Conservation (phyloP, 2,888 invertebrate genomes). For the Gandaritis pyraliata region DNA sequence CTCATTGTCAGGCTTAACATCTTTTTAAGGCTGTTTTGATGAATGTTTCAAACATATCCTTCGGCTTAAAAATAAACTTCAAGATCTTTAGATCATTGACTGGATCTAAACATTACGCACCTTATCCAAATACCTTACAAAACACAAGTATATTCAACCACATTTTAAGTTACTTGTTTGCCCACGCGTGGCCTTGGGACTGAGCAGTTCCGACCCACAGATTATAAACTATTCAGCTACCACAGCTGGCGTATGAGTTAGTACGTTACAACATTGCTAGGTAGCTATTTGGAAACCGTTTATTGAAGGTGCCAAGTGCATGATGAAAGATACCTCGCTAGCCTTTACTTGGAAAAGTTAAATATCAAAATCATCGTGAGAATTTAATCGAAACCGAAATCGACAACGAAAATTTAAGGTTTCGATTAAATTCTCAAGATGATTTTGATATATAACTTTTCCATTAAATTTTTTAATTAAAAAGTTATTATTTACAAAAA, state of each 20-base stretch:
- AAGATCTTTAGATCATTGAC: no score
- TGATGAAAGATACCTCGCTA: slow-evolving; percentile 20
- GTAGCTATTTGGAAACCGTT: slow-evolving; percentile 21
- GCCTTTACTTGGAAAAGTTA: slow-evolving; percentile 15
- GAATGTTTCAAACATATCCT: no score
- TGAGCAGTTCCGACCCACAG: slow-evolving; percentile 30
- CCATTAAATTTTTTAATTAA: no score
- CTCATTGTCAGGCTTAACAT: no score
- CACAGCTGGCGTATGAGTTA: slow-evolving; percentile 16
- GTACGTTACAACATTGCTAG: slow-evolving; percentile 16
- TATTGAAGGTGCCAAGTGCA: slow-evolving; percentile 31
- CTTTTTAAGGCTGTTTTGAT: no score
- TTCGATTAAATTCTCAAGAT: neutral
- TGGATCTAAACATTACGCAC: neutral
- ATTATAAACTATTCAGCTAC: slow-evolving; percentile 16
- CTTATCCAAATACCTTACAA: slow-evolving; percentile 12
- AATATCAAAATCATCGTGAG: slow-evolving; percentile 7
- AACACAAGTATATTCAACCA: slow-evolving; percentile 7
- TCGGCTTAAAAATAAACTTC: no score
- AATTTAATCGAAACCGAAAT: neutral
- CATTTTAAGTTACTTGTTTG: slow-evolving; percentile 27
- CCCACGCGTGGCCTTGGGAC: slow-evolving; percentile 43
- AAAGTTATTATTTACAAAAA: no score
- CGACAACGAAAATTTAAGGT: no score
- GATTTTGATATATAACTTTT: slow-evolving; percentile 12